Base-by-base conservation (phyloP, 2,797 vertebrate genomes). In the Spheniscus humboldti region DNA sequence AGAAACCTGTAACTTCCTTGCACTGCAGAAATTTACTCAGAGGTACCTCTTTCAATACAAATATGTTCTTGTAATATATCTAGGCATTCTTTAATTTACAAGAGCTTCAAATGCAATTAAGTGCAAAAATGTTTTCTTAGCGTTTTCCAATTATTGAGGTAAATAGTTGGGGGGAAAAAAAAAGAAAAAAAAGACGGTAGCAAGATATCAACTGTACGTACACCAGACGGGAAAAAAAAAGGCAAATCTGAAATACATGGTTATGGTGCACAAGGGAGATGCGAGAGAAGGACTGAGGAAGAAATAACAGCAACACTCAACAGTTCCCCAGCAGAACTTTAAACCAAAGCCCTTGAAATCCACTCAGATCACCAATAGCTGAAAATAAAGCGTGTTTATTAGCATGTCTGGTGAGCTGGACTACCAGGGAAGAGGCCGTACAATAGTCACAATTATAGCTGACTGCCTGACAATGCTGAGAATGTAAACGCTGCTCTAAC, bases 91-190 rank as follows among this genome's bases (percentile, higher is more conserved):
- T 67, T 37, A 20, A 72, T 69, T 86, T 47, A 57, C 30, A n/a
- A 76, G 41, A 72, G 13, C 64, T 91, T 80, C 59, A 76, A 96
- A 85, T 43, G 27, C 69, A 76, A 83, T 71, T 33, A 94, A 78
- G 87, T 88, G 87, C 94, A 85, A 86, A 92, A 90, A 78, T n/a
- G 35, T 83, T 92, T 62, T 77, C 81, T 87, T 95, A 97, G 92
- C 93, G 81, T 97, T 95, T 83, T 56, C 91, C 85, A 88, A 88
- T 91, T 64, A 47, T 5, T 81, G 91, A 96, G 92, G 78, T 89
- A 92, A 93, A 48, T 7, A 90, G 74, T 50, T 85, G 18, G 5
- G 43, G 43, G 22, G 4, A 8, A 15, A 18, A 19, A 53, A 27
- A 33, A 9, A 17, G 5, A 5, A 12, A 39, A 24, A 13, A 4